Evolutionary conservation across 1,140 invertebrate species (phyloP).

Genomic region (Bicyclus anynana): DNA sequence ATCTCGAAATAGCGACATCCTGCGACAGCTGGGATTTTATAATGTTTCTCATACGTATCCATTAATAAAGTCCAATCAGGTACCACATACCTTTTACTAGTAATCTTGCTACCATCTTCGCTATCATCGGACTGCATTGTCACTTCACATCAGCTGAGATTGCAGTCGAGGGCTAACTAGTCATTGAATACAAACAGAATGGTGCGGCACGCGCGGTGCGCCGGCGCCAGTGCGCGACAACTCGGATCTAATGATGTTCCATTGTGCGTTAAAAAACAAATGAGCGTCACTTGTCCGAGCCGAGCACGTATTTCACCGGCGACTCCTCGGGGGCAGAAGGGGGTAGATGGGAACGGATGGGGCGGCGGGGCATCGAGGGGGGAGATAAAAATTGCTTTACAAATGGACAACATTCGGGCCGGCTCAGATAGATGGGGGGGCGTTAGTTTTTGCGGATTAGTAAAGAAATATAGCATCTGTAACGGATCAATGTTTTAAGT

Average conservation of each 20-base stretch:
- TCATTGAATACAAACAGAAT: too few relatives aligned
- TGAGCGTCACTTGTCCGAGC: background rate
- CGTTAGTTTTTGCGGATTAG: conserved; percentile 24
- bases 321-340: conserved; percentile 1
- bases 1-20: too few relatives aligned
- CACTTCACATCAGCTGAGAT: too few relatives aligned
- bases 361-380: background rate
- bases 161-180: too few relatives aligned
- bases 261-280: conserved; percentile 7
- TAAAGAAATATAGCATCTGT: conserved; percentile 22
- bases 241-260: background rate
- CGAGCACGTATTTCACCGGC: conserved; percentile 9
- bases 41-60: too few relatives aligned
- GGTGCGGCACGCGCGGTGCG: too few relatives aligned
- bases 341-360: background rate
- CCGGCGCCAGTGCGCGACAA: too few relatives aligned
- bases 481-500: conserved; percentile 13
- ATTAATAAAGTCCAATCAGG: too few relatives aligned
- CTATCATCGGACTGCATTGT: too few relatives aligned
- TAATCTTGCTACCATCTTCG: too few relatives aligned
- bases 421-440: conserved; percentile 19
- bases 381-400: conserved; percentile 23
- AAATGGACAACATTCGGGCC: conserved; percentile 23
- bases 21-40: too few relatives aligned
- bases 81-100: too few relatives aligned